phyloP scores from a whole-genome alignment of 2,113 vertebrate species.

The Brachypteracias leptosomus region DNA sequence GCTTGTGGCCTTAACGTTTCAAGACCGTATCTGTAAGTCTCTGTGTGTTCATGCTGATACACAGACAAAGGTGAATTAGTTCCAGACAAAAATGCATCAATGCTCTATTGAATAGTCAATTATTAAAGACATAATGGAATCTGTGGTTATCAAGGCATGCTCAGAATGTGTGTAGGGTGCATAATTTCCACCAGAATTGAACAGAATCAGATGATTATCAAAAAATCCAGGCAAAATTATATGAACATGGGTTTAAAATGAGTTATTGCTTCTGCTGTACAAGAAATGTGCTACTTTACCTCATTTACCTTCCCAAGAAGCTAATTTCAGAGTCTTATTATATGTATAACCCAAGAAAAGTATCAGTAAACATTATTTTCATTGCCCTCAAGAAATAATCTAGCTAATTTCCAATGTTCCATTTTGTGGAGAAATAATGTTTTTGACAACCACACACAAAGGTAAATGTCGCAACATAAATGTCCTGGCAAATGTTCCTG shows the following conservation, averaged over 20 bases:
- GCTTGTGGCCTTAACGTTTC: not conserved
- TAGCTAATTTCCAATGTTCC: not conserved
- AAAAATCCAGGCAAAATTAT: conserved; percentile 24
- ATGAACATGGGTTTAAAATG: conserved; percentile 43
- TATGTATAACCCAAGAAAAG: not conserved
- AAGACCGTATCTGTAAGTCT: conserved; percentile 63
- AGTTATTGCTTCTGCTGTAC: conserved; percentile 11
- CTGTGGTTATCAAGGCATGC: conserved; percentile 64
- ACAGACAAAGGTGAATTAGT: conserved; percentile 77
- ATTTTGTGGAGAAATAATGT: not conserved
- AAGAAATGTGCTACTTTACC: not conserved
- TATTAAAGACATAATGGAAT: conserved; percentile 76
- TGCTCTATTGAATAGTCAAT: conserved; percentile 78
- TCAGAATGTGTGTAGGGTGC: conserved; percentile 47
- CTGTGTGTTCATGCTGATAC: conserved; percentile 54
- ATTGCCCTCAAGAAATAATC: not conserved
- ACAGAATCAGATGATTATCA: not conserved
- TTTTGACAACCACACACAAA: not conserved
- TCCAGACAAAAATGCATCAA: conserved; percentile 75
- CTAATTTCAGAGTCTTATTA: not conserved
- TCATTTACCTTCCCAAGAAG: not conserved
- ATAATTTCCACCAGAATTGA: conserved; percentile 44
- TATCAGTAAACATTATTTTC: conserved; percentile 5
- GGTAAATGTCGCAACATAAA: not conserved
- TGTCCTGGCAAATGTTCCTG: not conserved